Conservation (phyloP, 2,888 invertebrate genomes). For the Drosophila cyrtoloma region DNA sequence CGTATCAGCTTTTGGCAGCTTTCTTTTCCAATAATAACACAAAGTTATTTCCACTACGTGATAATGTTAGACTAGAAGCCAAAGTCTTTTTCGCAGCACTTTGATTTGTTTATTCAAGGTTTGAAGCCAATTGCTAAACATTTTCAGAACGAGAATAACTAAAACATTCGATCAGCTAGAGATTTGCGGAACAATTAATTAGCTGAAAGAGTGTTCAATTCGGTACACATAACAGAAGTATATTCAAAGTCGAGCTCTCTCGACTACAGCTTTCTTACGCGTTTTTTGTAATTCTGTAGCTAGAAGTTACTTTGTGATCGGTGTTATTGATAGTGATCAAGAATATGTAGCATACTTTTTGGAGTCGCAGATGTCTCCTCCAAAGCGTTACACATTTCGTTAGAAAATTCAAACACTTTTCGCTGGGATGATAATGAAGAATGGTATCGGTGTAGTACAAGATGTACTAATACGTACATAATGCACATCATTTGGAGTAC, state of each 20-base stretch:
- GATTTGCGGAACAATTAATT: too few relatives aligned
- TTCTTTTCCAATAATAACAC: too few relatives aligned
- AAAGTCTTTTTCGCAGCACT: too few relatives aligned
- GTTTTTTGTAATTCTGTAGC: not conserved
- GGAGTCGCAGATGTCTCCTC: accelerated
- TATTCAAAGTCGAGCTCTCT: not conserved
- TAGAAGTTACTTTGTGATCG: not conserved
- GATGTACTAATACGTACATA: conserved; percentile 18
- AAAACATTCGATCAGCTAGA: too few relatives aligned
- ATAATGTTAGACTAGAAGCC: too few relatives aligned
- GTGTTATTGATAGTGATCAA: not conserved
- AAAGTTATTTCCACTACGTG: too few relatives aligned
- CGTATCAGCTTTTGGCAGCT: too few relatives aligned
- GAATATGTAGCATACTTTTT: not conserved
- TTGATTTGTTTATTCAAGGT: too few relatives aligned
- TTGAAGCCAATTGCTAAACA: too few relatives aligned
- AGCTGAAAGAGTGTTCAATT: not conserved
- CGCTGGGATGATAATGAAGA: not conserved
- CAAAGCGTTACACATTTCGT: not conserved
- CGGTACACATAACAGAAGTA: not conserved
- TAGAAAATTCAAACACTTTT: not conserved
- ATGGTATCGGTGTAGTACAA: conserved; percentile 1
- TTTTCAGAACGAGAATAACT: too few relatives aligned
- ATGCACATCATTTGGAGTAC: conserved; percentile 32
- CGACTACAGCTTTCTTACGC: not conserved